Evolutionary conservation across 1,140 invertebrate genomes (phyloP), one percentile per base, ranked within the genome.

Genomic region (Drosophila kikkawai): DNA sequence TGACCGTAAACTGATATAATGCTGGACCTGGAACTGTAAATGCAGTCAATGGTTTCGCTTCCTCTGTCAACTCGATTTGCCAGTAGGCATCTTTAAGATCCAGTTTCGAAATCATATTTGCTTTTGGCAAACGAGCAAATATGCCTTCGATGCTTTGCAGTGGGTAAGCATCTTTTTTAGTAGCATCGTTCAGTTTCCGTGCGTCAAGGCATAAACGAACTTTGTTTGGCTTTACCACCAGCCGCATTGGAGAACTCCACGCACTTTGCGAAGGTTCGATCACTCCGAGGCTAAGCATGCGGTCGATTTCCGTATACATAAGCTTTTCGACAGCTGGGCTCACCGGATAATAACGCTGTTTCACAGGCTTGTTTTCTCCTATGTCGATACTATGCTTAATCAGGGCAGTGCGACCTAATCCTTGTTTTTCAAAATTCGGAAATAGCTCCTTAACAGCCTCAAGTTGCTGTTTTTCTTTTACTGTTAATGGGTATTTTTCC

Each of bases 131-230:
- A 26, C 45, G 45, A 22, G 45, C 44, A 45, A 45, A 45, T 8
- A 42, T 42, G n/a, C 11, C 44, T 47, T 47, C 65, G n/a, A 42
- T 42, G n/a, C n/a, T 42, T 42, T 42, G 41, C 3, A 42, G n/a
- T 8, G 41, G 41, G 8, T 17, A 42, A 3, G 41, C n/a, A 42
- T 42, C n/a, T 17, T 42, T 42, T n/a, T 15, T 73, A 42, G 32
- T 48, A 22, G 1, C 59, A 55, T 32, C 80, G 39, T 13, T 47
- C 50, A 19, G 88, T 79, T 68, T 90, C 80, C 75, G 71, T 82
- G 67, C 80, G 92, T 29, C 48, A 4, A 47, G 19, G 6, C 45
- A 47, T 19, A 47, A 13, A 19, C 45, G 45, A 47, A 47, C 45
- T 47, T 22, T 47, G 42, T 71, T 51, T 5, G 56, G 11, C 26